Evolutionary conservation across 2,888 invertebrate species (phyloP), one percentile per base, ranked within the genome.

Genomic region (Venusia cambrica): DNA sequence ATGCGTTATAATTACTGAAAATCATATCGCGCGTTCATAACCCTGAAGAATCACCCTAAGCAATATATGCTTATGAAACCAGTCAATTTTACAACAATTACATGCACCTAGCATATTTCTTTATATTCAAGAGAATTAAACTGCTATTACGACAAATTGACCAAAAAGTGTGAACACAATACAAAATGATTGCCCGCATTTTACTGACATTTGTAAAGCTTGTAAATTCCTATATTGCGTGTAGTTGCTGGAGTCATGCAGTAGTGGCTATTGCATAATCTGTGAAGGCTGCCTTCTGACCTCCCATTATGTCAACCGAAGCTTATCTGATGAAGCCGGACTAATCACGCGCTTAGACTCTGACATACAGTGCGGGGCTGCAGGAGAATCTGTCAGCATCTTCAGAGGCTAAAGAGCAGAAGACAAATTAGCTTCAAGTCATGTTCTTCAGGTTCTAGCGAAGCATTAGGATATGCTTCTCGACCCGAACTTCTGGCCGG

Each of bases 181-280:
- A 40, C 38, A 36, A 40, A 40, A 35, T 33, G n/a, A 28, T 39
- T 45, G 38, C 18, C 38, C 28, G 37, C 38, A 44, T 38, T 31
- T 30, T 37, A 37, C 39, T 43, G 48, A 45, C 48, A 46, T 45
- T 49, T 50, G 36, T 46, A 40, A 48, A 34, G 45, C 49, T 42
- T 49, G 44, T 49, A 54, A 56, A 56, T 52, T 46, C 40, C 38
- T 42, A 43, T 44, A 49, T 56, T 46, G 56, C 54, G 56, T 56
- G 54, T 42, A n/a, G 34, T 38, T 26, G 19, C 14, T 28, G n/a
- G n/a, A 42, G 41, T 37, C 30, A 38, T 27, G 26, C 9, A 11
- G 18, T 37, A 35, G 33, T 29, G 34, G 29, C 38, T 38, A 26
- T 17, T 38, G 11, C 13, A 9, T 5, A 16, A 22, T 28, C 37